Evolutionary conservation across 2,797 vertebrate species (phyloP).

Genomic region (Sebastes dallii): DNA sequence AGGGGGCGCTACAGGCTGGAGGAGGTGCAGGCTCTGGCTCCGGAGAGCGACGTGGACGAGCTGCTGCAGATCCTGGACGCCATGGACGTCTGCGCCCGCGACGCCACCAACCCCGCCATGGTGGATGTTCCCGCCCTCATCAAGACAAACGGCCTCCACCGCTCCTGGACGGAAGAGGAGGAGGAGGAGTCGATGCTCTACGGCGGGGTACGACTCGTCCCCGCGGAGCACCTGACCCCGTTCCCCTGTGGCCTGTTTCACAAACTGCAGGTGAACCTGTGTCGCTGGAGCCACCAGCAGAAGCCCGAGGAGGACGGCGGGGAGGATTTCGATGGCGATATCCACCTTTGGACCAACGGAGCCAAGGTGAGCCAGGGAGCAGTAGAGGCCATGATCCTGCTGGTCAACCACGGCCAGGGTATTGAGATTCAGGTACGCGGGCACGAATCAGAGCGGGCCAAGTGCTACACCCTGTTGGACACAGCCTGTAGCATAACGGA

Average conservation of each 20-base stretch:
- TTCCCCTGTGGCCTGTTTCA: slow-evolving; percentile 97
- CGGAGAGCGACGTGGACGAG: slow-evolving; percentile 94
- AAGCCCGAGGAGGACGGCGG: slow-evolving; percentile 85
- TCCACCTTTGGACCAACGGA: slow-evolving; percentile 94
- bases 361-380: slow-evolving; percentile 89
- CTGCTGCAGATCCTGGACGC: slow-evolving; percentile 96
- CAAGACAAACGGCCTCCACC: slow-evolving; percentile 93
- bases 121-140: slow-evolving; percentile 97
- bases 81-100: slow-evolving; percentile 97
- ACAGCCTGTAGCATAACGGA: slow-evolving; percentile 94
- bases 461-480: slow-evolving; percentile 94
- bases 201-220: slow-evolving; percentile 92
- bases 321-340: slow-evolving; percentile 79
- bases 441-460: slow-evolving; percentile 88
- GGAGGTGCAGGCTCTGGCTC: slow-evolving; percentile 92
- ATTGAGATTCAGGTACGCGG: slow-evolving; percentile 95
- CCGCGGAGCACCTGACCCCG: slow-evolving; percentile 93
- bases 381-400: slow-evolving; percentile 91
- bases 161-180: slow-evolving; percentile 95
- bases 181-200: slow-evolving; percentile 88
- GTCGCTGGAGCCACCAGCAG: slow-evolving; percentile 96
- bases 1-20: slow-evolving; percentile 95
- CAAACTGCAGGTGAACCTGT: slow-evolving; percentile 98
- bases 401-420: slow-evolving; percentile 97
- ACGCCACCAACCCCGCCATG: slow-evolving; percentile 91